phyloP scores from a whole-genome alignment of 2,113 vertebrate genomes.

The Orthonyx spaldingii region DNA sequence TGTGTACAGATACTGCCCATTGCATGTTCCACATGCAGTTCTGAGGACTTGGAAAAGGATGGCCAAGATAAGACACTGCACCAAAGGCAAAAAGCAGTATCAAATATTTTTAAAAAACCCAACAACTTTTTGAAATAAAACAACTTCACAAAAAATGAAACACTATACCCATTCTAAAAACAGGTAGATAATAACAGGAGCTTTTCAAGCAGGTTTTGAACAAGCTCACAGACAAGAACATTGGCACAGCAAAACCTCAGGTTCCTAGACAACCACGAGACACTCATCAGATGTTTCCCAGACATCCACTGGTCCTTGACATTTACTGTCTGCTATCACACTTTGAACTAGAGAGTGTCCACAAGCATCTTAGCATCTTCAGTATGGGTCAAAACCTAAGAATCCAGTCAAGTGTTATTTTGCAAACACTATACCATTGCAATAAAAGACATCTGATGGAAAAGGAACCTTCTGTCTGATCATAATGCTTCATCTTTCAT shows the following conservation, averaged over 20 bases:
- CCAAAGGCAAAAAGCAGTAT: not conserved
- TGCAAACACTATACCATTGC: not conserved
- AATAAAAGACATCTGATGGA: not conserved
- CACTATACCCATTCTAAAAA: not conserved
- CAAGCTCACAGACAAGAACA: not conserved
- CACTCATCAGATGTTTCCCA: not conserved
- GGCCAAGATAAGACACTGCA: not conserved
- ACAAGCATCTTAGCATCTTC: not conserved
- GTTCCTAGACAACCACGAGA: not conserved
- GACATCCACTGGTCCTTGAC: not conserved
- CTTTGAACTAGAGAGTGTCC: not conserved
- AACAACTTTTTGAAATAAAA: not conserved
- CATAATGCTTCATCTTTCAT: not conserved
- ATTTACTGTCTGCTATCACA: not conserved
- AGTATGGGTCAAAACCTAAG: not conserved
- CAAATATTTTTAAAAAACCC: not conserved
- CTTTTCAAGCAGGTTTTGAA: not conserved
- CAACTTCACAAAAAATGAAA: not conserved
- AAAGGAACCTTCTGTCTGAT: not conserved
- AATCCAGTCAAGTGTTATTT: not conserved
- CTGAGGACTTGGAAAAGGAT: not conserved
- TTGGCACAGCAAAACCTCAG: not conserved
- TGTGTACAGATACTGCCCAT: not conserved
- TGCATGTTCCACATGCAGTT: not conserved
- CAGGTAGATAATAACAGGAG: not conserved